Evolutionary conservation across 1,140 invertebrate species (phyloP).

Genomic region (Hirudo medicinalis): DNA sequence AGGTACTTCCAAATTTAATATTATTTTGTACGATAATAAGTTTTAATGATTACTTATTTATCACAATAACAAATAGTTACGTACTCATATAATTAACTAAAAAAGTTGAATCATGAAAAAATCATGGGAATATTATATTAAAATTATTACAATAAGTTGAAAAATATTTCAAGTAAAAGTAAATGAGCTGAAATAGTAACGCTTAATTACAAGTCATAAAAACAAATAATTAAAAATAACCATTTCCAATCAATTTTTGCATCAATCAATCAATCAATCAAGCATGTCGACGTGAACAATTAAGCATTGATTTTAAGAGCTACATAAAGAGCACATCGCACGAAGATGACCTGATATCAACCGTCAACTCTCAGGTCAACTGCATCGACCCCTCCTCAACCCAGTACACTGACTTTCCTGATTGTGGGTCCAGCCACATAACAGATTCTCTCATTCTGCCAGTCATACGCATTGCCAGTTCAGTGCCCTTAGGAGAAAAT

Average conservation of each 20-base stretch:
- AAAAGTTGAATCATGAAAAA: no score
- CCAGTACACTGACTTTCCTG: background rate
- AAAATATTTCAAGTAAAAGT: background rate
- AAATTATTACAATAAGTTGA: background rate
- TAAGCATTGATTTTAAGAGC: background rate
- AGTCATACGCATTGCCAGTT: background rate
- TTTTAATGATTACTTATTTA: no score
- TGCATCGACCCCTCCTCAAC: background rate
- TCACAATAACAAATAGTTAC: no score
- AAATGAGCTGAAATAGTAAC: background rate
- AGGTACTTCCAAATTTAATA: no score
- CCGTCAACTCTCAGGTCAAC: background rate
- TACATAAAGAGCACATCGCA: background rate
- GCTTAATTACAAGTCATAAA: background rate
- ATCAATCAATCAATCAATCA: background rate
- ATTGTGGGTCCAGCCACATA: background rate
- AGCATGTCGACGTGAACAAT: background rate
- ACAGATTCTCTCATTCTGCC: slow-evolving; percentile 8
- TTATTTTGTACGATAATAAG: no score
- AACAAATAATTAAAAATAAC: background rate
- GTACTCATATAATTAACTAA: no score
- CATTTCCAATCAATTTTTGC: background rate
- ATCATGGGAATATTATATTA: no score
- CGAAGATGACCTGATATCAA: slow-evolving; percentile 4
- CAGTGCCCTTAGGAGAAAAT: background rate